A percentile compares a stretch with the other conserved stretches of the same genome.
Evolutionary conservation across 2,797 vertebrate species (phyloP).

Genomic region (Delichon dasypus): DNA sequence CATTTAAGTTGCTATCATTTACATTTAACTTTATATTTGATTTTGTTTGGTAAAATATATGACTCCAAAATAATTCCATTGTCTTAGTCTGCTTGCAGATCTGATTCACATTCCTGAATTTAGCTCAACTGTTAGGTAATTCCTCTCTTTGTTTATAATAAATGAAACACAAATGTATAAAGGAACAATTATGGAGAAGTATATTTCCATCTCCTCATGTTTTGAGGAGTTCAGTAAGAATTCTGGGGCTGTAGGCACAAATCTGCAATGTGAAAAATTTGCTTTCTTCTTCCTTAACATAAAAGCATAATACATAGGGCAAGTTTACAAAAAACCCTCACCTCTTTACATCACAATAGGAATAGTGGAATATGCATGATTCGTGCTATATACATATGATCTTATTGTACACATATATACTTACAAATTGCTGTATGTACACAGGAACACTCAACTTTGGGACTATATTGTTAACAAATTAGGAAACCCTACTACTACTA

Average conservation of each 20-base stretch:
- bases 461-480: background rate
- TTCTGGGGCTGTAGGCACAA: background rate
- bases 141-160: background rate
- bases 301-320: background rate
- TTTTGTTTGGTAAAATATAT: background rate
- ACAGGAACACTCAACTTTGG: background rate
- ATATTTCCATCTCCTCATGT: background rate
- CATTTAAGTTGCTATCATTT: background rate
- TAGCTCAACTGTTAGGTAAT: background rate
- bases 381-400: background rate
- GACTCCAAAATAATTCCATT: background rate
- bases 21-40: background rate
- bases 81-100: background rate
- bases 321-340: background rate
- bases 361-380: background rate
- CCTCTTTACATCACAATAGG: background rate
- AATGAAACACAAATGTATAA: background rate
- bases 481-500: background rate
- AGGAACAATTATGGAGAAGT: background rate
- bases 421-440: background rate
- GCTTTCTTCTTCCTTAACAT: background rate
- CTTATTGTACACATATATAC: background rate
- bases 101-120: background rate
- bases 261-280: background rate
- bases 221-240: background rate